Percentiles rank a stretch among this genome's conserved stretches.
These are phyloP conservation scores for Lacanobia wlatinum DNA, from an alignment of 2,888 invertebrate species.

Conservation along the genomic window DNA sequence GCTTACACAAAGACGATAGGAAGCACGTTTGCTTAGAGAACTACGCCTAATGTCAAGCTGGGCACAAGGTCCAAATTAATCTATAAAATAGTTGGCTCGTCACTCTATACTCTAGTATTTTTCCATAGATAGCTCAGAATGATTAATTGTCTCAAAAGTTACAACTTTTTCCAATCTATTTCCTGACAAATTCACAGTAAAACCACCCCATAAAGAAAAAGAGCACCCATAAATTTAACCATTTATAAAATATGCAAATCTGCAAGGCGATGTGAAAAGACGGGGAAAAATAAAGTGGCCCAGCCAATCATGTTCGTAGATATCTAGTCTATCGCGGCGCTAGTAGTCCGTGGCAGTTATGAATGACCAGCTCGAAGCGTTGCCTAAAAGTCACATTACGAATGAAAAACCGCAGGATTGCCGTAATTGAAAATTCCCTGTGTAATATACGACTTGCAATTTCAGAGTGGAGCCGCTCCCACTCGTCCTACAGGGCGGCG, in stretches of 20 bases:
- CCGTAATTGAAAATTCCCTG: conserved; percentile 90
- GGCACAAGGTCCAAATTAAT: conserved; percentile 22
- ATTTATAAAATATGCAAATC: conserved; percentile 49
- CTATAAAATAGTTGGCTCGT: conserved; percentile 5
- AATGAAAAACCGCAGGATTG: conserved; percentile 90
- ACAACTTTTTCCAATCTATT: background rate
- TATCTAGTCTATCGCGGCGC: conserved; percentile 59
- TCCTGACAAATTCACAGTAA: background rate
- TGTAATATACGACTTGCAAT: conserved; percentile 90
- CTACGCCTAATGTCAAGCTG: conserved; percentile 16
- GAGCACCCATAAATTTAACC: conserved; percentile 24
- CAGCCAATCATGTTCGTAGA: conserved; percentile 46
- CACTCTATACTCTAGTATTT: background rate
- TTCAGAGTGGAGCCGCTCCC: conserved; percentile 81
- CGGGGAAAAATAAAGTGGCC: conserved; percentile 42
- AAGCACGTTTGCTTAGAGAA: conserved; percentile 39
- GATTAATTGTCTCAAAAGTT: background rate
- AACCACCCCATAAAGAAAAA: background rate
- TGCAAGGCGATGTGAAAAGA: conserved; percentile 27
- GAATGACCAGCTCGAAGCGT: conserved; percentile 85
- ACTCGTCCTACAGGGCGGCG: conserved; percentile 81
- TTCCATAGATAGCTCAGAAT: background rate
- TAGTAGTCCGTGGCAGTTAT: conserved; percentile 76
- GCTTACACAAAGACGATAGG: conserved; percentile 34
- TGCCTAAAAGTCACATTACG: conserved; percentile 90